A percentile compares a stretch with the other conserved stretches of the same genome.
These are phyloP conservation scores for Labrus mixtus DNA, from an alignment of 2,113 vertebrate genomes.

Conservation along the genomic window DNA sequence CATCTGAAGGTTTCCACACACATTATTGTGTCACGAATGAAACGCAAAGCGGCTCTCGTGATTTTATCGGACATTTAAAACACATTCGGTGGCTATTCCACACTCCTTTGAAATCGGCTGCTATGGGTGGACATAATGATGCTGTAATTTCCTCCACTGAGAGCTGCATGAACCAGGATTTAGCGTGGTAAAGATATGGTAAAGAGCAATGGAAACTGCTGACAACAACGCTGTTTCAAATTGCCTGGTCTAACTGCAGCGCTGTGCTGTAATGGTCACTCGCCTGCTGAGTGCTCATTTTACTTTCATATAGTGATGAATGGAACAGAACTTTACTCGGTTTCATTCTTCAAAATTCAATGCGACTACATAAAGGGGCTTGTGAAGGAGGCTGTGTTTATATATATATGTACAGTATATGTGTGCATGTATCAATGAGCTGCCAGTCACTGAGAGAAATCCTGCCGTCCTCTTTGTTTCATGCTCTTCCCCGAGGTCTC, in stretches of 20 bases:
- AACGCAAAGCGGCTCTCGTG: conserved; percentile 9
- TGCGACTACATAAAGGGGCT: conserved; percentile 12
- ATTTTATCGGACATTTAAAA: conserved; percentile 64
- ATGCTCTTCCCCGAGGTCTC: conserved; percentile 23
- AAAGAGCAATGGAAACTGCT: conserved; percentile 43
- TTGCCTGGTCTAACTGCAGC: conserved; percentile 1
- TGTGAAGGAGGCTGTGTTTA: background rate
- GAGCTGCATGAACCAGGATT: conserved; percentile 21
- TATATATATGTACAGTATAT: no score
- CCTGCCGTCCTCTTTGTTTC: conserved; percentile 39
- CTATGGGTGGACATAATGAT: conserved; percentile 40
- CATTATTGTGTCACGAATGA: conserved; percentile 36
- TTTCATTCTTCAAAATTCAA: conserved; percentile 56
- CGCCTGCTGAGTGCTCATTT: conserved; percentile 46
- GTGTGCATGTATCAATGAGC: conserved; percentile 40
- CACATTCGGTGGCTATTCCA: conserved; percentile 32
- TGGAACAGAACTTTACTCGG: conserved; percentile 23
- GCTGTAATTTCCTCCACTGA: conserved; percentile 35
- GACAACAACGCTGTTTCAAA: conserved; percentile 38
- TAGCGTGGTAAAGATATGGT: conserved; percentile 21
- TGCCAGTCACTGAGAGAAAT: conserved; percentile 49
- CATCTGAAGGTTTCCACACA: conserved; percentile 30
- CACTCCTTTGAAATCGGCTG: conserved; percentile 40
- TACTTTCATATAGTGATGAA: conserved; percentile 50
- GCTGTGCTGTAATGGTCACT: conserved; percentile 23